Percentiles rank a stretch among this genome's conserved stretches.
Evolutionary conservation across 1,140 invertebrate species (phyloP).

Genomic region (Mactra quadrangularis): DNA sequence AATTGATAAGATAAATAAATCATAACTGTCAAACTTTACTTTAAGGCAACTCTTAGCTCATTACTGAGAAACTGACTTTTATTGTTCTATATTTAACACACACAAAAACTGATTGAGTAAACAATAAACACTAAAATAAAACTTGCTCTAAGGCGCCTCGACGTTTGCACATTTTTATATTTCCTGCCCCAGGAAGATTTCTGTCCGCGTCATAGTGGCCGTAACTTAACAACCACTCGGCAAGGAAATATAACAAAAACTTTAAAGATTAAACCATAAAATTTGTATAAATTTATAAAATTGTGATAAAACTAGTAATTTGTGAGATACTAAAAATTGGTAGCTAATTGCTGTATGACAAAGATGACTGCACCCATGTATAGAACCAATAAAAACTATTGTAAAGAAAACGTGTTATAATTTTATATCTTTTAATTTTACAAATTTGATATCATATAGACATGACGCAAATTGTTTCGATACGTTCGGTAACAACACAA

Average conservation of each 20-base stretch:
- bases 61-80: too few species aligned
- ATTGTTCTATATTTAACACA: too few species aligned
- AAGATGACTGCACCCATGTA: slow-evolving; percentile 23
- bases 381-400: slow-evolving; percentile 19
- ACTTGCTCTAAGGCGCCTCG: too few species aligned
- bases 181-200: too few species aligned
- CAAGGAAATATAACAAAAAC: background rate
- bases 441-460: background rate
- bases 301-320: slow-evolving; percentile 11
- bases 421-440: slow-evolving; percentile 25
- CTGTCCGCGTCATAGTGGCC: too few species aligned
- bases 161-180: too few species aligned
- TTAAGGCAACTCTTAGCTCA: too few species aligned
- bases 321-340: slow-evolving; percentile 45
- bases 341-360: slow-evolving; percentile 1
- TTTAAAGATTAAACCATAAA: slow-evolving; percentile 15
- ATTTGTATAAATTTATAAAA: slow-evolving; percentile 6
- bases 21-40: too few species aligned
- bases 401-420: background rate
- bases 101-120: too few species aligned
- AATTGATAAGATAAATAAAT: too few species aligned
- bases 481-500: background rate
- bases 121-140: too few species aligned
- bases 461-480: slow-evolving; percentile 32
- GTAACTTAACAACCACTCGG: too few species aligned